Evolutionary conservation across 1,140 invertebrate species (phyloP).

Genomic region (Papilio glaucus): DNA sequence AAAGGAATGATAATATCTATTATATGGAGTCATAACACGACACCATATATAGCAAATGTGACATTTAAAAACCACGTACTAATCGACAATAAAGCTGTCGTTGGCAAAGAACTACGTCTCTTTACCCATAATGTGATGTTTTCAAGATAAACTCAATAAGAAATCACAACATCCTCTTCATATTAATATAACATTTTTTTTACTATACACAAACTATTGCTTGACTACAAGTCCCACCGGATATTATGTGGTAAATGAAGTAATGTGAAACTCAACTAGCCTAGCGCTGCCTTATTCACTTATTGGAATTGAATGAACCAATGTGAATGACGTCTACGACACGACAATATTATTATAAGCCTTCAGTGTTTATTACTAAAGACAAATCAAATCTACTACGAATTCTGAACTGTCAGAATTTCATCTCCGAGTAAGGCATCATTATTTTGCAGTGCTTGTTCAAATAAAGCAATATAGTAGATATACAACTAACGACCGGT

Average conservation of each 20-base stretch:
- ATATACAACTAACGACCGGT: no score
- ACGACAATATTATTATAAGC: neutral
- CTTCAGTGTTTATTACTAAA: no score
- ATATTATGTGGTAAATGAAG: constrained; percentile 17
- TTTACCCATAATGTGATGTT: constrained; percentile 1
- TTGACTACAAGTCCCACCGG: constrained; percentile 7
- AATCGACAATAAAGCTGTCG: neutral
- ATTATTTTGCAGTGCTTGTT: neutral
- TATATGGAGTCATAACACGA: constrained; percentile 14
- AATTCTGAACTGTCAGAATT: no score
- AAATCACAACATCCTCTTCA: constrained; percentile 22
- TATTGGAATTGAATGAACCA: constrained; percentile 15
- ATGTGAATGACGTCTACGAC: neutral
- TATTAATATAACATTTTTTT: constrained; percentile 16
- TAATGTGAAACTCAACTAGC: constrained; percentile 19
- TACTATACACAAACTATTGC: constrained; percentile 11
- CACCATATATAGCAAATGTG: constrained; percentile 6
- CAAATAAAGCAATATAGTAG: neutral
- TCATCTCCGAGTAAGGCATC: no score
- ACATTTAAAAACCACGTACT: constrained; percentile 18
- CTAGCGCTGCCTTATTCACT: neutral
- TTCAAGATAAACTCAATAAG: constrained; percentile 21
- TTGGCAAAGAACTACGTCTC: neutral
- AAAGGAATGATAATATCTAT: constrained; percentile 18
- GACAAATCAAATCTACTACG: no score